Evolutionary conservation across 1,140 invertebrate genomes (phyloP).

Genomic region (Hydropsyche tenuis): DNA sequence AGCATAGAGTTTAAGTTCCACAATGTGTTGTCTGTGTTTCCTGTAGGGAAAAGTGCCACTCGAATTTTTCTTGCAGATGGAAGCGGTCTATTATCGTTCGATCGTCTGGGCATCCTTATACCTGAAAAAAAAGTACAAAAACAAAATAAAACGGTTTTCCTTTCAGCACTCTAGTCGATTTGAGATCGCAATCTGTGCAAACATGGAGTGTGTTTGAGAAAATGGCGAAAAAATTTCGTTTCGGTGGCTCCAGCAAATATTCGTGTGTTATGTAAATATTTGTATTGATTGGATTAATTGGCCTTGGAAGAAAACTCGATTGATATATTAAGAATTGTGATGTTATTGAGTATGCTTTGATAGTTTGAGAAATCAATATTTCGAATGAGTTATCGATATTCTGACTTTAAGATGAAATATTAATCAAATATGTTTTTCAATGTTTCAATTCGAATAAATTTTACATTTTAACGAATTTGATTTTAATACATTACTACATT

Average conservation of each 20-base stretch:
- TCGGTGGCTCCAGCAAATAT: background rate
- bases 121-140: background rate
- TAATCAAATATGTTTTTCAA: no score
- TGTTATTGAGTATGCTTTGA: no score
- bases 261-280: background rate
- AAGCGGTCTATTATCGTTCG: constrained; percentile 33
- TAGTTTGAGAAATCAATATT: no score
- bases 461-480: background rate
- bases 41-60: constrained; percentile 9
- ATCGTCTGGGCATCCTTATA: background rate
- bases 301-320: no score
- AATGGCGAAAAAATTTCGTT: background rate
- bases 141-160: background rate
- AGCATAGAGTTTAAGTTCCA: constrained; percentile 50
- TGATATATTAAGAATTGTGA: no score
- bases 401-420: no score
- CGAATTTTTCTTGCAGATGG: constrained; percentile 38
- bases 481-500: background rate
- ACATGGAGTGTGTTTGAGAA: background rate
- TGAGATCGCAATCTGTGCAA: background rate
- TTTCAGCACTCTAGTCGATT: background rate
- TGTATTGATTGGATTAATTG: background rate
- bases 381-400: no score
- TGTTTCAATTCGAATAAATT: background rate
- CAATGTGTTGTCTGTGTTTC: background rate